Evolutionary conservation across 2,888 invertebrate species (phyloP), one percentile per base, ranked within the genome.

Genomic region (Digitonthophagus gazella): DNA sequence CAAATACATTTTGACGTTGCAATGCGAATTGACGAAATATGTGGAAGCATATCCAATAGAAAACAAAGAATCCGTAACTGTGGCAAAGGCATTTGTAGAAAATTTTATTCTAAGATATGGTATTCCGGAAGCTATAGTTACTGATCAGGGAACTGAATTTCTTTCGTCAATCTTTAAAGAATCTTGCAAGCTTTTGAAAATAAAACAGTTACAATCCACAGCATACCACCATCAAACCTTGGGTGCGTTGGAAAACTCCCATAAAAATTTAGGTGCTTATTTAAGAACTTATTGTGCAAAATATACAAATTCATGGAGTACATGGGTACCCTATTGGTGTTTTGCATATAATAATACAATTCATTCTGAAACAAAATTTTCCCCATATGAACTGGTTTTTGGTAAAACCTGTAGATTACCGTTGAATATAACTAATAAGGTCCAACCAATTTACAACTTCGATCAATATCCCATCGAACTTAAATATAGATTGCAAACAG

Each of bases 31-130:
- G 2, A 56, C 69, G 15, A 71, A 73, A 61, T 69, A 65, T 67
- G 72, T 72, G 0, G 72, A 72, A 64, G 61, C 58, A 22, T 72
- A 71, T 56, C 66, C 68, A 18, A 61, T 71, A 58, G 15, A 54
- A 16, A 71, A 69, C 64, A 71, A 72, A 67, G 69, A 72, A 65
- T 63, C 70, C 8, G 54, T 22, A 64, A 69, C 68, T n/a, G 69
- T 72, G 4, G 73, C 71, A 6, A 72, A 66, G 67, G 22, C 58
- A 56, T 72, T 72, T 63, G 72, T 72, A 14, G 68, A 72, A n/a
- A 73, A 73, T 67, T 73, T 73, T 67, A 67, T 73, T 55, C 64
- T 72, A 55, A 64, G 71, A 55, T 67, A 28, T 15, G 64, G 54
- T 11, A 72, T 72, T 20, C 69, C 70, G 1, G 8, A 66, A 63